Conservation (phyloP, 2,113 vertebrate species). For the Phrynosoma blainvillii region DNA sequence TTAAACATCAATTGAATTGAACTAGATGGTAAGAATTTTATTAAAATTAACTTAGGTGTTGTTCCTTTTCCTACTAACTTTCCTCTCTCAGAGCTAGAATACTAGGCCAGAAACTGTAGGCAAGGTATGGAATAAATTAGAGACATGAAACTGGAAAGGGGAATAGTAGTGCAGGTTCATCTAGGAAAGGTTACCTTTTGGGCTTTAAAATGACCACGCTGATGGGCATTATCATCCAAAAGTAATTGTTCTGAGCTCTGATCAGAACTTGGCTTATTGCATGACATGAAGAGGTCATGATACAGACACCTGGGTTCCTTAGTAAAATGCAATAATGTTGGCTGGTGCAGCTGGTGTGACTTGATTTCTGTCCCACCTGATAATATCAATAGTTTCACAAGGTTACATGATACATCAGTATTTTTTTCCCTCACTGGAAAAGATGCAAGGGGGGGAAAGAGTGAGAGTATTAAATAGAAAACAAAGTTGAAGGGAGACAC, state of each 20-base stretch:
- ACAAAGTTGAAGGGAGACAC: slow-evolving; percentile 34
- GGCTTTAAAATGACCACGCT: no score
- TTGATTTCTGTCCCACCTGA: background rate
- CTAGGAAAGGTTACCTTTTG: no score
- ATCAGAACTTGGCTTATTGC: background rate
- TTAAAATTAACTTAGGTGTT: no score
- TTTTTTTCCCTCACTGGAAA: background rate
- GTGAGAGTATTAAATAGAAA: slow-evolving; percentile 62
- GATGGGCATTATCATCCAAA: background rate
- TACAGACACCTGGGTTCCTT: background rate
- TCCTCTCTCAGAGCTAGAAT: no score
- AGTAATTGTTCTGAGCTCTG: background rate
- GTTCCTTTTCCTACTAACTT: no score
- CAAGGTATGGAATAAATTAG: no score
- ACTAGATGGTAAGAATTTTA: no score
- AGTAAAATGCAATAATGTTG: slow-evolving; percentile 27
- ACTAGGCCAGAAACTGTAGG: no score
- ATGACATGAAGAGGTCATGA: background rate
- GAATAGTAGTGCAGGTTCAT: no score
- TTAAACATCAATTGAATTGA: no score
- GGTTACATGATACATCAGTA: slow-evolving; percentile 31
- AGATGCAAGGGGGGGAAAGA: slow-evolving; percentile 35
- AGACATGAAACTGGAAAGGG: no score
- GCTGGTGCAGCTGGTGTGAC: background rate
- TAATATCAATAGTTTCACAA: slow-evolving; percentile 2